A percentile compares a stretch with the other conserved stretches of the same genome.
These are phyloP conservation scores for Heliopora coerulea DNA, from an alignment of 92 coral and sea anemone genomes.

Conservation along the genomic window DNA sequence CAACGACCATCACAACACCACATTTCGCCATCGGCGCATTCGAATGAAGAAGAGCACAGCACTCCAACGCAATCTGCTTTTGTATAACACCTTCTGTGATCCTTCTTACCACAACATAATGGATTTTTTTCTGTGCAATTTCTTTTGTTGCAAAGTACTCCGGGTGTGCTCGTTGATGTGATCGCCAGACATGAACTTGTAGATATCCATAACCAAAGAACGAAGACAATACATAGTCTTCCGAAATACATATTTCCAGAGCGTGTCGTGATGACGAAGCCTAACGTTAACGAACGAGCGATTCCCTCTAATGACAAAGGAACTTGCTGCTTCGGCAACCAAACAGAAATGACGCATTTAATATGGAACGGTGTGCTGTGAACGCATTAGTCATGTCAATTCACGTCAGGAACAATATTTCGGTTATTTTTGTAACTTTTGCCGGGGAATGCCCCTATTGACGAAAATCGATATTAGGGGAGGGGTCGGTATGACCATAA, in stretches of 20 bases:
- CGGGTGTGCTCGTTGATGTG: not conserved
- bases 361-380: too few relatives aligned
- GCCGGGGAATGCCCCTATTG: too few relatives aligned
- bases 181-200: not conserved
- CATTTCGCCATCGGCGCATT: constrained; percentile 33
- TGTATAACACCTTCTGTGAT: constrained; percentile 2
- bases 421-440: too few relatives aligned
- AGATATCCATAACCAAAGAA: not conserved
- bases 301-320: too few relatives aligned
- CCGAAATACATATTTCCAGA: constrained; percentile 5
- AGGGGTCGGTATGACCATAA: too few relatives aligned
- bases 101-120: constrained; percentile 23
- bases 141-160: not conserved
- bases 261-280: too few relatives aligned
- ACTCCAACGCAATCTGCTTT: constrained; percentile 4
- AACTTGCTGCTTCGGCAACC: not conserved
- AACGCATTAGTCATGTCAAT: too few relatives aligned
- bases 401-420: too few relatives aligned
- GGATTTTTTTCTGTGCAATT: constrained; percentile 10
- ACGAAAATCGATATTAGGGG: too few relatives aligned
- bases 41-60: constrained; percentile 24
- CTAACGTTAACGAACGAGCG: too few relatives aligned
- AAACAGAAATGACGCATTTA: too few relatives aligned
- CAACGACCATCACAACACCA: constrained; percentile 26
- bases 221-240: not conserved